Percentiles rank a stretch among this genome's conserved stretches.
Conservation (phyloP, 2,797 vertebrate species). For the Cottoperca gobio region DNA sequence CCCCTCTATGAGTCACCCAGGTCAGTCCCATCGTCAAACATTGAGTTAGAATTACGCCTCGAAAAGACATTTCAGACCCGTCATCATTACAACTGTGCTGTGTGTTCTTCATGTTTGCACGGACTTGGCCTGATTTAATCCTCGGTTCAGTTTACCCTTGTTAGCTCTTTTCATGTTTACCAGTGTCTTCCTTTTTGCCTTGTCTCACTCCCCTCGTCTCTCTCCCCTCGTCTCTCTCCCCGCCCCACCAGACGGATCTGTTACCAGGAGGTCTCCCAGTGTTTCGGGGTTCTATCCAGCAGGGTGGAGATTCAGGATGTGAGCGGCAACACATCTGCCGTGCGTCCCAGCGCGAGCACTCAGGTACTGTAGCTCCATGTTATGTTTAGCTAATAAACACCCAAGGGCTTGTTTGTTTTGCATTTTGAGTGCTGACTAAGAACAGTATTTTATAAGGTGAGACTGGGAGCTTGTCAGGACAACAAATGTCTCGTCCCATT, state of each 20-base stretch:
- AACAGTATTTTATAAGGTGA: slow-evolving; percentile 54
- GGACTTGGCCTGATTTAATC: too few species aligned
- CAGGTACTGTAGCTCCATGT: slow-evolving; percentile 85
- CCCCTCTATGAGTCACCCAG: slow-evolving; percentile 97
- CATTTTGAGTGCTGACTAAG: slow-evolving; percentile 30
- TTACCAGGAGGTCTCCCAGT: slow-evolving; percentile 98
- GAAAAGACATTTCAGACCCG: slow-evolving; percentile 17
- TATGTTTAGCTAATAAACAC: slow-evolving; percentile 37
- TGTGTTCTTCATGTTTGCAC: too few species aligned
- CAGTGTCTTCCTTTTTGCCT: not conserved
- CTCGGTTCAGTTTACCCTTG: not conserved
- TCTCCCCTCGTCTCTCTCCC: not conserved
- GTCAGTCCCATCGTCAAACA: slow-evolving; percentile 76
- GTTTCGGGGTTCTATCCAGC: slow-evolving; percentile 96
- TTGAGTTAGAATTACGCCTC: not conserved
- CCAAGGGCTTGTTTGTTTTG: slow-evolving; percentile 49
- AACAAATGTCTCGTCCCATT: slow-evolving; percentile 27
- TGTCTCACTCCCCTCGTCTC: not conserved
- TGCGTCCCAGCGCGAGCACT: slow-evolving; percentile 97
- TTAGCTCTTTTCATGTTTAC: slow-evolving; percentile 28
- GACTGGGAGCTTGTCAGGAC: slow-evolving; percentile 37
- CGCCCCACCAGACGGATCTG: slow-evolving; percentile 91
- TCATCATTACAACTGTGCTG: too few species aligned
- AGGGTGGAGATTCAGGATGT: slow-evolving; percentile 97
- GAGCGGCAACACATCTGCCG: slow-evolving; percentile 92